phyloP scores from a whole-genome alignment of 2,797 vertebrate species.

The Protosalanx chinensis region DNA sequence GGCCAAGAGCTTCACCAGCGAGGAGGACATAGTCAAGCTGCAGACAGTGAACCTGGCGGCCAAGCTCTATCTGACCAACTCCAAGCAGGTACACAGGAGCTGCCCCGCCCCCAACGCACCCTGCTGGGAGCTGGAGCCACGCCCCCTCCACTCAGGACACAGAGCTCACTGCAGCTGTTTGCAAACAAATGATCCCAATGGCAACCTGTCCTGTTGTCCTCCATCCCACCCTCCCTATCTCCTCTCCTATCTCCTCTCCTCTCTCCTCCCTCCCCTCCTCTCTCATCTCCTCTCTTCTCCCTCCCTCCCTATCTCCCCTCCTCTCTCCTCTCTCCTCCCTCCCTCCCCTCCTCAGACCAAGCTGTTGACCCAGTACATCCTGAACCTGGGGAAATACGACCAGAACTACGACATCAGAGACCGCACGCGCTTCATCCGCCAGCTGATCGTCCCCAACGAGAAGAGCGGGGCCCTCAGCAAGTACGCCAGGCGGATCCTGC shows the following conservation, averaged over 20 bases:
- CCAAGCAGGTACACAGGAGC: conserved; percentile 83
- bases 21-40: conserved; percentile 95
- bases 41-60: conserved; percentile 92
- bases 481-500: conserved; percentile 94
- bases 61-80: conserved; percentile 96
- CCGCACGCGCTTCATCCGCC: conserved; percentile 95
- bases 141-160: no score
- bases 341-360: conserved; percentile 79
- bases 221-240: not conserved
- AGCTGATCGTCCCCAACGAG: conserved; percentile 96
- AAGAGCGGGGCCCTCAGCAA: conserved; percentile 93
- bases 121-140: no score
- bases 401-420: conserved; percentile 98
- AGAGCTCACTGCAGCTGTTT: conserved; percentile 35
- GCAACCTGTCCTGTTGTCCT: not conserved
- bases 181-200: conserved; percentile 19
- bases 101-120: no score
- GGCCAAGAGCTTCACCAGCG: conserved; percentile 88
- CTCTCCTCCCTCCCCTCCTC: conserved; percentile 19
- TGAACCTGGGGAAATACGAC: conserved; percentile 98
- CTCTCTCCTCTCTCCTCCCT: no score
- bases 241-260: no score
- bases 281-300: conserved; percentile 40
- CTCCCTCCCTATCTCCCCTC: conserved; percentile 53
- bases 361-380: conserved; percentile 97